Conservation (phyloP, 2,113 vertebrate species). For the Platysteira castanea region DNA sequence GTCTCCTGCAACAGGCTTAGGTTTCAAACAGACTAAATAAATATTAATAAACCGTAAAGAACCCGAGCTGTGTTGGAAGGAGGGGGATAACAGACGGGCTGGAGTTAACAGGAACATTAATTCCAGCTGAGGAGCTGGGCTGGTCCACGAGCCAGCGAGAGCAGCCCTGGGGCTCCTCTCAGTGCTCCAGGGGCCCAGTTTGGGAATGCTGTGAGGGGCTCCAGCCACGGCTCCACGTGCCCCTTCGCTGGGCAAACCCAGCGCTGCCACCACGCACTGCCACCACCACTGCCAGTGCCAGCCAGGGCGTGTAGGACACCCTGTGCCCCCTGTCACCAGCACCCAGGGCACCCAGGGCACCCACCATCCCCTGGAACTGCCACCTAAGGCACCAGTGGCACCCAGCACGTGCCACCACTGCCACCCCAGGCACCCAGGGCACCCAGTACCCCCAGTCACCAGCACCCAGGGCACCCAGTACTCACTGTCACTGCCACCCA, state of each 20-base stretch:
- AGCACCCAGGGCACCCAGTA: too few species aligned
- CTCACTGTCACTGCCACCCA: neutral
- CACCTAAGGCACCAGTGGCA: too few species aligned
- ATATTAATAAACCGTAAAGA: slow-evolving; percentile 35
- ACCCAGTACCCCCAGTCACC: neutral
- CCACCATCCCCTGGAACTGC: neutral
- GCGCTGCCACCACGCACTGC: neutral
- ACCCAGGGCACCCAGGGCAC: neutral
- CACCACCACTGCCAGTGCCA: neutral
- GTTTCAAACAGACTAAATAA: slow-evolving; percentile 29
- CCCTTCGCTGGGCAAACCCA: rapidly evolving
- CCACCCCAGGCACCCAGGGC: neutral
- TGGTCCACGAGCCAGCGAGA: neutral
- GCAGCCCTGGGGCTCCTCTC: neutral
- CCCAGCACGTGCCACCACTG: neutral
- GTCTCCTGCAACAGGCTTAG: neutral
- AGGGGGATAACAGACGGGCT: slow-evolving; percentile 17
- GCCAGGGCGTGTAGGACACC: rapidly evolving
- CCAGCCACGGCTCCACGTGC: rapidly evolving
- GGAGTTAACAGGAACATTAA: neutral
- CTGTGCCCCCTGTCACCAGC: neutral
- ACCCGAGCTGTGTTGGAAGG: neutral
- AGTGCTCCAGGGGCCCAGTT: rapidly evolving
- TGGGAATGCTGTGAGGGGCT: neutral
- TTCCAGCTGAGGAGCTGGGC: neutral